Percentiles rank a stretch among this genome's conserved stretches.
phyloP scores from a whole-genome alignment of 1,140 invertebrate species.

The Homalodisca vitripennis region DNA sequence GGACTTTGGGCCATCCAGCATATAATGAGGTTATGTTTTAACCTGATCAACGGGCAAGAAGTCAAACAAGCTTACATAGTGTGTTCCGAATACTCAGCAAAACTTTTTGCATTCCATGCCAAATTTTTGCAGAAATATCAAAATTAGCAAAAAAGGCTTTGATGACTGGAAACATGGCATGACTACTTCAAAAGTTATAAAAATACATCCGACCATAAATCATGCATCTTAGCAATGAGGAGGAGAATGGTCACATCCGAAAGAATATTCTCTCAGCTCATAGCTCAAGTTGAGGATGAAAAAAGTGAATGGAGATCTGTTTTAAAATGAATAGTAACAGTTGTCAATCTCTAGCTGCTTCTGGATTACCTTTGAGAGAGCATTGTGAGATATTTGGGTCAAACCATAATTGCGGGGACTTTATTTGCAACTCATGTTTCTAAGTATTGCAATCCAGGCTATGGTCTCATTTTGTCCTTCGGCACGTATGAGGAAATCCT shows the following conservation, averaged over 20 bases:
- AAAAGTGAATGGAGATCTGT: not conserved
- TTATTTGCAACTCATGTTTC: not conserved
- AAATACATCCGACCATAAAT: not conserved
- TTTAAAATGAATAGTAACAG: not conserved
- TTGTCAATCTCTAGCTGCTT: not conserved
- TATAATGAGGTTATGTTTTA: too few species aligned
- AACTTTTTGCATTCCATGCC: not conserved
- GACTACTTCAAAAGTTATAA: not conserved
- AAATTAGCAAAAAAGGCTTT: not conserved
- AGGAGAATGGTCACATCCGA: not conserved
- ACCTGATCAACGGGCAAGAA: not conserved
- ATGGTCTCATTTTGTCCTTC: not conserved
- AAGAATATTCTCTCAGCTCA: not conserved
- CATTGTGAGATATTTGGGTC: not conserved
- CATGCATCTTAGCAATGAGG: not conserved
- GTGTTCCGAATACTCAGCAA: not conserved
- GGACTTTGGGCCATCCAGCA: too few species aligned
- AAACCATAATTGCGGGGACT: not conserved
- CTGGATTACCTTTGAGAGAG: not conserved
- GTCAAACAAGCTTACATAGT: not conserved
- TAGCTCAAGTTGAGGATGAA: not conserved
- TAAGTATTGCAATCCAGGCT: not conserved
- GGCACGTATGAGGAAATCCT: not conserved
- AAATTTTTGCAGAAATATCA: not conserved
- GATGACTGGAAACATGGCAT: not conserved